These are phyloP conservation scores for Halcyon leucocephala DNA, from an alignment of 2,797 vertebrate genomes.

Conservation along the genomic window DNA sequence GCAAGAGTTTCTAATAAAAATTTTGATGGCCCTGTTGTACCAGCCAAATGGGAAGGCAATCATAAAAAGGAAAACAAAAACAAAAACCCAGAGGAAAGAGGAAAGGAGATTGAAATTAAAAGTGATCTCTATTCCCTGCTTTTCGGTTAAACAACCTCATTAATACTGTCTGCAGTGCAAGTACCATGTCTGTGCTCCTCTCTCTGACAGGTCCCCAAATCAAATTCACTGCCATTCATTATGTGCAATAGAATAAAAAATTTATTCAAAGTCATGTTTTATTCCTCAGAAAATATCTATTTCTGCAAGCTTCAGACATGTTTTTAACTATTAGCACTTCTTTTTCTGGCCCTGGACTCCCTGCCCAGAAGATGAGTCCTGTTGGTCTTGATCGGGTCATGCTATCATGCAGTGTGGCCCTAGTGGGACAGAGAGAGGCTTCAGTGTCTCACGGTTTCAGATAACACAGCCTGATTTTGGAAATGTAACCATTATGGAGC, in stretches of 20 bases:
- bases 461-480: not conserved
- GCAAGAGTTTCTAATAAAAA: not conserved
- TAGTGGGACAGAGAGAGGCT: not conserved
- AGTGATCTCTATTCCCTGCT: slow-evolving; percentile 15
- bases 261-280: slow-evolving; percentile 69
- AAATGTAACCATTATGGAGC: not conserved
- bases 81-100: not conserved
- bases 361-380: not conserved
- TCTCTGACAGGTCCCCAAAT: slow-evolving; percentile 57
- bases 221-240: slow-evolving; percentile 59
- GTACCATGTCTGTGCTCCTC: slow-evolving; percentile 11
- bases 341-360: not conserved
- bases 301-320: slow-evolving; percentile 42
- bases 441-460: not conserved
- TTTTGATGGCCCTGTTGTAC: not conserved
- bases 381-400: not conserved
- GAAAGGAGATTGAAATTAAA: slow-evolving; percentile 17
- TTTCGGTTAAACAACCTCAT: slow-evolving; percentile 51
- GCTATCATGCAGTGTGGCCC: not conserved
- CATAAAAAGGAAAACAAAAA: not conserved
- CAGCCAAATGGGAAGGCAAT: not conserved
- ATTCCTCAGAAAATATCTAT: slow-evolving; percentile 60
- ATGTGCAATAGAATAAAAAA: slow-evolving; percentile 60
- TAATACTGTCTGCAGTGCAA: slow-evolving; percentile 35
- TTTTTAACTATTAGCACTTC: slow-evolving; percentile 7